Conservation (phyloP, 2,113 vertebrate genomes). For the Vulpes vulpes region DNA sequence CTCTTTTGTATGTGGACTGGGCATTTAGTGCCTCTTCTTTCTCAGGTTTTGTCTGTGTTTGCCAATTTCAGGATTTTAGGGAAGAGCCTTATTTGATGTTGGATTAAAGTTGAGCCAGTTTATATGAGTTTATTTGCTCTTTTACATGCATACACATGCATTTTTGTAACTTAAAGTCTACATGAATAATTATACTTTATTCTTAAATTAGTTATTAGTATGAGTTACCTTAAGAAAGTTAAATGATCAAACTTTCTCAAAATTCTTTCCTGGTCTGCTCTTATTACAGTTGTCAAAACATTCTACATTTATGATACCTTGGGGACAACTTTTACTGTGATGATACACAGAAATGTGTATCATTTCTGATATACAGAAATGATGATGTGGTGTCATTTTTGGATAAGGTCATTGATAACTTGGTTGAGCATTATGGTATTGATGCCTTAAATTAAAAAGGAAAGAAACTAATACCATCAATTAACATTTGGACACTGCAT, state of each 20-base stretch:
- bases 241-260: neutral
- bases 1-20: neutral
- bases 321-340: neutral
- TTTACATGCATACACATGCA: neutral
- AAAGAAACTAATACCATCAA: neutral
- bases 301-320: neutral
- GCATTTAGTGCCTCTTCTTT: neutral
- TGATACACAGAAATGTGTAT: neutral
- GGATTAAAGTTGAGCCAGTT: neutral
- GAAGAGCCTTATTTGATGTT: neutral
- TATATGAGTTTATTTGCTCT: neutral
- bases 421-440: neutral
- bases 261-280: neutral
- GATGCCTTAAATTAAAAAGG: neutral
- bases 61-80: neutral
- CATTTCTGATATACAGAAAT: too few relatives aligned
- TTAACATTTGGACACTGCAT: neutral
- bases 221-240: neutral
- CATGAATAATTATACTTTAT: neutral
- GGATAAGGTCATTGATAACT: neutral
- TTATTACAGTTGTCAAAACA: neutral
- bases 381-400: neutral
- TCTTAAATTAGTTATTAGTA: neutral
- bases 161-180: neutral
- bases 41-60: neutral